These are phyloP conservation scores for Leptocoma aspasia DNA, from an alignment of 2,113 vertebrate species.

Conservation along the genomic window DNA sequence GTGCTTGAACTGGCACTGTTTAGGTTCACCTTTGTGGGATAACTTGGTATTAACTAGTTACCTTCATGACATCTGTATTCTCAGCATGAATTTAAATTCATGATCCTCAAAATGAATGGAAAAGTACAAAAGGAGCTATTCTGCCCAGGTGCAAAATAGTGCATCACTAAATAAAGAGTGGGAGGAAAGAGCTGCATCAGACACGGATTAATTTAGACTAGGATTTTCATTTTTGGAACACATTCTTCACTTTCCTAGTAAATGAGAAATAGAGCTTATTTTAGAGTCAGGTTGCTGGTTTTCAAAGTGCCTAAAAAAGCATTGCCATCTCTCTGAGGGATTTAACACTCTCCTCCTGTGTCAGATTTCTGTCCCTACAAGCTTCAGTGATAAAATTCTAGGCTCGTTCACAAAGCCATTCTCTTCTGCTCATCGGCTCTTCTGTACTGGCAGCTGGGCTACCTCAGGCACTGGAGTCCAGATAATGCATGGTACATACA, in stretches of 20 bases:
- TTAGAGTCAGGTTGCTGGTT: constrained; percentile 32
- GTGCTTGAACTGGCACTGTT: not conserved
- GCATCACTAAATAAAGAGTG: not conserved
- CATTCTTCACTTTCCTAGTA: constrained; percentile 5
- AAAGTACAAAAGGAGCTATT: not conserved
- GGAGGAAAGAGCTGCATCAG: not conserved
- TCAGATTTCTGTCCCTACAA: constrained; percentile 1
- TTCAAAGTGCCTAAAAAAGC: constrained; percentile 27
- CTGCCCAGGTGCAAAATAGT: not conserved
- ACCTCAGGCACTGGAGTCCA: constrained; percentile 6
- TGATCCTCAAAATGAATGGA: not conserved
- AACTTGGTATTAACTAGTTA: not conserved
- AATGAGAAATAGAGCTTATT: constrained; percentile 21
- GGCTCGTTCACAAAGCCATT: not conserved
- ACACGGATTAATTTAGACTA: not conserved
- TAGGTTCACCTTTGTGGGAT: not conserved
- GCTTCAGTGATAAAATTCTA: constrained; percentile 1
- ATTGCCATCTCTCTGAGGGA: not conserved
- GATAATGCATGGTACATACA: not conserved
- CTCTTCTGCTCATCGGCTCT: constrained; percentile 25
- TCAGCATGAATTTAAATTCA: not conserved
- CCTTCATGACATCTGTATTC: not conserved
- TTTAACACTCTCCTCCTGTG: not conserved
- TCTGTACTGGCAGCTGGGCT: constrained; percentile 4
- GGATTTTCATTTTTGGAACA: constrained; percentile 25